Percentiles rank a stretch among this genome's conserved stretches.
These are phyloP conservation scores for Dysidea cf. avara DNA, from an alignment of 37 sponge, comb jelly and placozoan genomes.

Conservation along the genomic window DNA sequence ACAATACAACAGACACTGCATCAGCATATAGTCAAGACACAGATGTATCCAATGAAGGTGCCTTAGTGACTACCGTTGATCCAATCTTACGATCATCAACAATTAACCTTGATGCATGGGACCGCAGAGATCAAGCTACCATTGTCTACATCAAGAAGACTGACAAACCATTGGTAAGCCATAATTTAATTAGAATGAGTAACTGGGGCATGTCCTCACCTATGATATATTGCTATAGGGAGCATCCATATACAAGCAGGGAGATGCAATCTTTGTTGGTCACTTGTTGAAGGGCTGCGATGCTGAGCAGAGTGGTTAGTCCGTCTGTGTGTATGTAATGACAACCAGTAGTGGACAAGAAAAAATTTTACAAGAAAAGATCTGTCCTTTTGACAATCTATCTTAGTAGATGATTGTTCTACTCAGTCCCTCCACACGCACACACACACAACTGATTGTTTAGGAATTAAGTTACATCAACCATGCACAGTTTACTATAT, in stretches of 20 bases:
- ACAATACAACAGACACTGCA: slow-evolving; percentile 52
- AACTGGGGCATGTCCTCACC: too few species aligned
- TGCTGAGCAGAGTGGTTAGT: slow-evolving; percentile 67
- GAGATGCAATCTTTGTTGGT: slow-evolving; percentile 56
- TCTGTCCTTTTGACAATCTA: not conserved
- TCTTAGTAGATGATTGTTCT: not conserved
- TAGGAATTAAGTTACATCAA: too few species aligned
- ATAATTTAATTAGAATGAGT: not conserved
- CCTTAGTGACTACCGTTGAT: not conserved
- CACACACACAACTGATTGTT: too few species aligned
- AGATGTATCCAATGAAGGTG: too few species aligned
- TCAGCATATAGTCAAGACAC: not conserved
- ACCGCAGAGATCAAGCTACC: slow-evolving; percentile 55
- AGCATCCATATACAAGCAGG: slow-evolving; percentile 69
- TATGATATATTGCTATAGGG: slow-evolving; percentile 30
- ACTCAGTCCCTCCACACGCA: not conserved
- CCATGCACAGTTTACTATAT: too few species aligned
- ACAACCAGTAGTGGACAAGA: too few species aligned
- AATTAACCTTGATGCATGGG: slow-evolving; percentile 25
- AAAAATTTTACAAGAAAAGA: too few species aligned
- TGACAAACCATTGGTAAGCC: slow-evolving; percentile 76
- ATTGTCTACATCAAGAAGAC: slow-evolving; percentile 55
- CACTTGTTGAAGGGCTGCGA: slow-evolving; percentile 62
- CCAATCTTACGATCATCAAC: slow-evolving; percentile 31
- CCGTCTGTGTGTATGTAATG: too few species aligned